Base-by-base conservation (phyloP, 2,888 invertebrate species). In the Odontocolon sp. region DNA sequence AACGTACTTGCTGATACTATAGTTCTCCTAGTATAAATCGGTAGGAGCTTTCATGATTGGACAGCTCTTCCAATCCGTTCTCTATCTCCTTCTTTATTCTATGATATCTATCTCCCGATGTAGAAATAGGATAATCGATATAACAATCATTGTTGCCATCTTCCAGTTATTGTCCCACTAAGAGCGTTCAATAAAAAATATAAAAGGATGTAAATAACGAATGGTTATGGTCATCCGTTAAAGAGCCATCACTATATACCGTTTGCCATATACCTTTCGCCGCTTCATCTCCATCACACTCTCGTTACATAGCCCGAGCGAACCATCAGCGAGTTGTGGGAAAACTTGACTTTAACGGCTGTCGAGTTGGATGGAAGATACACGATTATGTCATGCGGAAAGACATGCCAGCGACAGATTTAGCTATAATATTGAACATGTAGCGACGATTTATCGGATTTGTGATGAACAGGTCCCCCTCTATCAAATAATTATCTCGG, bases 1-100 rank as follows among this genome's bases (percentile, higher is more conserved):
- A 81, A 83, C 80, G 59, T 67, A 52, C 72, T 52, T n/a, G 21
- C 23, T 63, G 71, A 61, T 61, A 33, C 69, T 68, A 42, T 33
- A 38, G 36, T 52, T 64, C 61, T 61, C 61, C 50, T 26, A 6
- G 42, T 67, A 42, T 42, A 45, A 59, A 76, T 56, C 59, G 71
- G 11, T 71, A 28, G 71, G 56, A 38, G 54, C 61, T 63, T 64
- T 72, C 57, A 45, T 40, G 57, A 56, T 33, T 78, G 66, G 47
- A 77, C 50, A 45, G 54, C 52, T 70, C 61, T 26, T 18, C 42
- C 61, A 21, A 6, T 11, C 9, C 8, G 23, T n/a, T 3, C 54
- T 11, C 31, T 33, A n/a, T 9, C 5, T 54, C 0, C 18, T 9
- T 3, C 6, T 0, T 16, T 23, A n/a, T n/a, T n/a, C n/a, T n/a